These are phyloP conservation scores for Kryptopterus vitreolus DNA, from an alignment of 2,797 vertebrate species.

Conservation along the genomic window DNA sequence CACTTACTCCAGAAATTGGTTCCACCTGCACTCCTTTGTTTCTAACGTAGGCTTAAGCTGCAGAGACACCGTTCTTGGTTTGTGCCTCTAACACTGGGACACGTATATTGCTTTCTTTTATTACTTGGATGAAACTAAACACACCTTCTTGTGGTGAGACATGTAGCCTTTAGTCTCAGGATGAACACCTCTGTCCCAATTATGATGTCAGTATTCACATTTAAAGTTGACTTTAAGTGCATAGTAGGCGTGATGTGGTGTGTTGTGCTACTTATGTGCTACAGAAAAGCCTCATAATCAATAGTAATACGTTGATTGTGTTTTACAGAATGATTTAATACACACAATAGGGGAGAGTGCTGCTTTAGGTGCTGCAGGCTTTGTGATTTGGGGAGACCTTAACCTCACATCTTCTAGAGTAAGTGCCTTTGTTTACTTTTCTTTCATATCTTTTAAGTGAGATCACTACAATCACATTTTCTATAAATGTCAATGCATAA, in stretches of 20 bases:
- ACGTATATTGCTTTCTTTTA: not conserved
- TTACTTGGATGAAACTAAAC: not conserved
- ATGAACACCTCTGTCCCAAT: not conserved
- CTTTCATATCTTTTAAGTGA: not conserved
- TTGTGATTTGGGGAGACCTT: slow-evolving; percentile 79
- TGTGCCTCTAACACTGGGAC: not conserved
- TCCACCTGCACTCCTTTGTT: not conserved
- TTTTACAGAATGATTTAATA: slow-evolving; percentile 76
- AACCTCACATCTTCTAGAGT: slow-evolving; percentile 80
- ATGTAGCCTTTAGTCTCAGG: not conserved
- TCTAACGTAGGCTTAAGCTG: not conserved
- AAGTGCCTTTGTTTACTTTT: slow-evolving; percentile 47
- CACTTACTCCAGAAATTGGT: not conserved
- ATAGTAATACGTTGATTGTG: slow-evolving; percentile 17
- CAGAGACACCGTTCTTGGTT: not conserved
- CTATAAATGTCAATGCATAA: not conserved
- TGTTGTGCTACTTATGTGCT: not conserved
- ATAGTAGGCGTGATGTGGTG: not conserved
- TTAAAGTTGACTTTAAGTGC: not conserved
- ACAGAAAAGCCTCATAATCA: not conserved
- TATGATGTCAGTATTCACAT: not conserved
- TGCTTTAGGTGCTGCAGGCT: slow-evolving; percentile 77
- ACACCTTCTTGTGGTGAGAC: slow-evolving; percentile 43
- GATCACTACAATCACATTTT: not conserved
- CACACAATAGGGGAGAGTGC: slow-evolving; percentile 79